Evolutionary conservation across 2,113 vertebrate species (phyloP).

Genomic region (Hippopotamus amphibius): DNA sequence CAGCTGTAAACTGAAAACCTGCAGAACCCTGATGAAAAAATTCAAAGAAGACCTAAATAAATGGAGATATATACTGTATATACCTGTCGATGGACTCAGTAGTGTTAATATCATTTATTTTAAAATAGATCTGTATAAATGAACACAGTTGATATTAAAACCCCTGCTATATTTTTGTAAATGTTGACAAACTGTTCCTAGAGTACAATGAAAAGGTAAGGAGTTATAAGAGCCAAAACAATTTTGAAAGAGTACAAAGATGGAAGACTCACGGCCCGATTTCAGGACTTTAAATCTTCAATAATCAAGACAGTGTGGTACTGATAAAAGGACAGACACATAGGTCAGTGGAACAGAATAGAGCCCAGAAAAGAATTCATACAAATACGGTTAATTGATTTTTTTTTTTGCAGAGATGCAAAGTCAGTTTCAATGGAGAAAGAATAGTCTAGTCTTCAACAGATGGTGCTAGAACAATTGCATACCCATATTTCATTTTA

Average conservation of each 20-base stretch:
- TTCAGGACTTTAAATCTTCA: not conserved
- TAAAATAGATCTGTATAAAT: not conserved
- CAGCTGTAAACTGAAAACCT: not conserved
- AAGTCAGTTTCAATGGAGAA: not conserved
- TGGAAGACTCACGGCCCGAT: not conserved
- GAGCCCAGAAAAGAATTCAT: not conserved
- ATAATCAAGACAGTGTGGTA: not conserved
- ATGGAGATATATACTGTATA: not conserved
- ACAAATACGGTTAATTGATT: not conserved
- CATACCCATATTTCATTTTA: not conserved
- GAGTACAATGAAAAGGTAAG: not conserved
- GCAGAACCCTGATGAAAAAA: not conserved
- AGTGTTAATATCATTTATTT: not conserved
- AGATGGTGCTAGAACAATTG: not conserved
- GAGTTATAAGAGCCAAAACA: not conserved
- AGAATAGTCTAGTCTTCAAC: not conserved
- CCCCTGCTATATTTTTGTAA: not conserved
- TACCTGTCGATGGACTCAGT: not conserved
- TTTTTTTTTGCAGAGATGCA: not conserved
- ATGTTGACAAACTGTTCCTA: not conserved
- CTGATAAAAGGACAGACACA: not conserved
- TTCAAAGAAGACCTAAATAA: not conserved
- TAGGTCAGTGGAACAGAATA: not conserved
- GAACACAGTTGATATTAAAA: not conserved
- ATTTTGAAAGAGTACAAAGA: not conserved